phyloP scores from a whole-genome alignment of 2,888 invertebrate genomes.

The Fabriciana adippe region DNA sequence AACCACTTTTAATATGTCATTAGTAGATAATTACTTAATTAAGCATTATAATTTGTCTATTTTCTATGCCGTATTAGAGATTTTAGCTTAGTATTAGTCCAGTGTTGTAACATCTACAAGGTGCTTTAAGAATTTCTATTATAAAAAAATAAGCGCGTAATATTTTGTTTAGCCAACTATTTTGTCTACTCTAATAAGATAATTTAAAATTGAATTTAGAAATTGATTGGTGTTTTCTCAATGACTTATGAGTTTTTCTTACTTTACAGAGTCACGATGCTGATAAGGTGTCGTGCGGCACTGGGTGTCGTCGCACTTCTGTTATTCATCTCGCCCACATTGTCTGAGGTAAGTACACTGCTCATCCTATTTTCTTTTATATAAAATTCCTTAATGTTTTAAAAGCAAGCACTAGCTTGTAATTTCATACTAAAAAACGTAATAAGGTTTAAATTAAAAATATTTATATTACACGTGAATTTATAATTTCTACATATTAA shows the following conservation, averaged over 20 bases:
- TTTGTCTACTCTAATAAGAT: too few relatives aligned
- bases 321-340: slow-evolving; percentile 77
- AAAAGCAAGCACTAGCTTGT: too few relatives aligned
- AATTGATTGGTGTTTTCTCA: background rate
- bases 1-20: background rate
- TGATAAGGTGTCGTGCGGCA: slow-evolving; percentile 88
- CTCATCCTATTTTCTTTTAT: slow-evolving; percentile 1
- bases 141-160: background rate
- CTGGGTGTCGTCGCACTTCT: slow-evolving; percentile 84
- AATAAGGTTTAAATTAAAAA: background rate
- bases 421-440: too few relatives aligned
- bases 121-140: background rate
- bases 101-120: background rate
- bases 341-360: slow-evolving; percentile 82
- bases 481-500: slow-evolving; percentile 3
- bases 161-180: background rate
- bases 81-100: background rate
- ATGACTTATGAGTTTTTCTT: slow-evolving; percentile 49
- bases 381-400: background rate
- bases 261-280: slow-evolving; percentile 85
- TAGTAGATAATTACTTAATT: background rate
- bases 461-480: background rate
- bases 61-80: background rate
- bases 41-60: background rate
- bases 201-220: background rate